Conservation (phyloP, 2,113 vertebrate genomes). For the Camelus bactrianus region DNA sequence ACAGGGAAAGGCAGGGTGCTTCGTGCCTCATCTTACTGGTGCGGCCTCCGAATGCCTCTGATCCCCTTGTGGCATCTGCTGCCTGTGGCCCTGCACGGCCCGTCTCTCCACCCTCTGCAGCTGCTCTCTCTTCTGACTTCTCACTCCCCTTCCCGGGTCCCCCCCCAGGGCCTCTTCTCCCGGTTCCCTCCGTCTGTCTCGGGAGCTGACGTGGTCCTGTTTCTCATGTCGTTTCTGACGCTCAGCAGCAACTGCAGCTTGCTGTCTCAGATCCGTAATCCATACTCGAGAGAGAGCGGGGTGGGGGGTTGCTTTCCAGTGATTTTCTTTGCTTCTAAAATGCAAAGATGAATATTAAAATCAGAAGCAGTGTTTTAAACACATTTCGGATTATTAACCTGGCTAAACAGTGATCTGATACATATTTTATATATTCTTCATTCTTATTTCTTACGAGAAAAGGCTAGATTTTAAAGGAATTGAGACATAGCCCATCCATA, state of each 20-base stretch:
- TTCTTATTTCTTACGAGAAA: background rate
- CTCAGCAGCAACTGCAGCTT: background rate
- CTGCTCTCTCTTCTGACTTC: background rate
- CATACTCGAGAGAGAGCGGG: background rate
- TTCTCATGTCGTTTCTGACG: background rate
- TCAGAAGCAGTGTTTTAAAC: background rate
- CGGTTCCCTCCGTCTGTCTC: background rate
- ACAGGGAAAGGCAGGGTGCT: background rate
- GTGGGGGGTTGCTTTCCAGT: background rate
- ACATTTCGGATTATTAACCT: background rate
- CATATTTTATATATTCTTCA: background rate
- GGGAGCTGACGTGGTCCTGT: background rate
- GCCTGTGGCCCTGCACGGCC: background rate
- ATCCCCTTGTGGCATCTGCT: accelerated
- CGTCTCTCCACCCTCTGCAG: background rate
- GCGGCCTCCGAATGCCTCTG: background rate
- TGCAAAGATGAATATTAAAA: background rate
- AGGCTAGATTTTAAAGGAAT: conserved; percentile 37
- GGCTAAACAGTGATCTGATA: background rate
- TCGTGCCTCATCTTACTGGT: accelerated
- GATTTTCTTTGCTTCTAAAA: background rate
- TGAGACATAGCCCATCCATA: background rate
- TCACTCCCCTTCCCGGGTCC: background rate
- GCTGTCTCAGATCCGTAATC: background rate
- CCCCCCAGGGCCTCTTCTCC: background rate